Conservation (phyloP, 2,113 vertebrate species). For the Peucedramus taeniatus region DNA sequence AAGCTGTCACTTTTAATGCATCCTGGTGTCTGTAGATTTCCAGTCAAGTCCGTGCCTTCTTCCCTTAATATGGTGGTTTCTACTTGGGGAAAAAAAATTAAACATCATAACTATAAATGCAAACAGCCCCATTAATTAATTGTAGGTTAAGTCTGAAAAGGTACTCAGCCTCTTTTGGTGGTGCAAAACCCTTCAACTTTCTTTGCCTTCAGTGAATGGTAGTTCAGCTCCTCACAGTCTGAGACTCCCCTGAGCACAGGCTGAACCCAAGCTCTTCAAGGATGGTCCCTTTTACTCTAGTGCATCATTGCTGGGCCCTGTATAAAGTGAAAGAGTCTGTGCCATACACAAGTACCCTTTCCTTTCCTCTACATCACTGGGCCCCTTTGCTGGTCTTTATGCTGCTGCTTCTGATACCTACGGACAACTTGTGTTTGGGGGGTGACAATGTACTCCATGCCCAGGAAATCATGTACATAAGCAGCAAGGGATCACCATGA, state of each 20-base stretch:
- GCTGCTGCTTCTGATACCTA: background rate
- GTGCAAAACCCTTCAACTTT: background rate
- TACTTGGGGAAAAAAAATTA: background rate
- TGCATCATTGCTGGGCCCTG: background rate
- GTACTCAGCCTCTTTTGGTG: background rate
- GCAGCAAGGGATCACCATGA: background rate
- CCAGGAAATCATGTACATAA: background rate
- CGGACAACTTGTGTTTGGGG: background rate
- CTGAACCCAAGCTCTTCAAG: background rate
- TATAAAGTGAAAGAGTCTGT: background rate
- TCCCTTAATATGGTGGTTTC: background rate
- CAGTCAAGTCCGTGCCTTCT: background rate
- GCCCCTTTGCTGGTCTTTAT: background rate
- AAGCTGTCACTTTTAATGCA: constrained; percentile 8
- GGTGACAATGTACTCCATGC: background rate
- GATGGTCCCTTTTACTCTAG: background rate
- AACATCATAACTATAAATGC: background rate
- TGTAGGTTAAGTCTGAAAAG: background rate
- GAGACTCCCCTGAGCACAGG: background rate
- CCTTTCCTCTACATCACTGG: background rate
- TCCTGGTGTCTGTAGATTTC: constrained; percentile 1
- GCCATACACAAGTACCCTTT: background rate
- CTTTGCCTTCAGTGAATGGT: background rate
- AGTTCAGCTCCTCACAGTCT: background rate
- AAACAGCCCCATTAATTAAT: background rate